Conservation (phyloP, 2,888 invertebrate genomes). For the Graphium colonna region DNA sequence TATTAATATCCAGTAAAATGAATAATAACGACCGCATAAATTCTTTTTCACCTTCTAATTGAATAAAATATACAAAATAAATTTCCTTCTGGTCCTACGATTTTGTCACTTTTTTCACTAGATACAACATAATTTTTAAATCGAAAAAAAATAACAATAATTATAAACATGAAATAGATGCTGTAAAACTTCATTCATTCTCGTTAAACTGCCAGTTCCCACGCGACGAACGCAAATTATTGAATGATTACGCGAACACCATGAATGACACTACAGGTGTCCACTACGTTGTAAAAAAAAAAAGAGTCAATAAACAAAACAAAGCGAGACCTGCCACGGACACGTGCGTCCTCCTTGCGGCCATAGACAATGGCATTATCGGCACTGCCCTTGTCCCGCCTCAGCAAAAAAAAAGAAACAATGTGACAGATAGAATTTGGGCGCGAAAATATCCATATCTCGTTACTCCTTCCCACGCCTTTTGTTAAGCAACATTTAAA, state of each 20-base stretch:
- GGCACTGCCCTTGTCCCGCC: constrained; percentile 35
- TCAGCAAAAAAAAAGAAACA: constrained; percentile 40
- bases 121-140: no score
- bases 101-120: no score
- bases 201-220: constrained; percentile 26
- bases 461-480: constrained; percentile 54
- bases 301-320: constrained; percentile 55
- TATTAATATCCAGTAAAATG: no score
- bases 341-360: constrained; percentile 69
- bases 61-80: no score
- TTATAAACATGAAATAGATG: background rate
- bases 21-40: no score
- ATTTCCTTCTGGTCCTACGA: no score
- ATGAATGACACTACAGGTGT: constrained; percentile 71
- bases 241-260: constrained; percentile 33
- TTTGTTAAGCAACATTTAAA: constrained; percentile 15
- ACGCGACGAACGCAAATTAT: constrained; percentile 32
- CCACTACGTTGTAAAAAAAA: constrained; percentile 48
- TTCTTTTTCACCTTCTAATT: no score
- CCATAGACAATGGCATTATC: constrained; percentile 66
- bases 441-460: constrained; percentile 49
- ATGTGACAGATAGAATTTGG: constrained; percentile 45
- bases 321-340: constrained; percentile 61
- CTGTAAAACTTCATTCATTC: background rate
- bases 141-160: no score